Conservation (phyloP, 2,113 vertebrate genomes). For the Brachionichthys hirsutus region DNA sequence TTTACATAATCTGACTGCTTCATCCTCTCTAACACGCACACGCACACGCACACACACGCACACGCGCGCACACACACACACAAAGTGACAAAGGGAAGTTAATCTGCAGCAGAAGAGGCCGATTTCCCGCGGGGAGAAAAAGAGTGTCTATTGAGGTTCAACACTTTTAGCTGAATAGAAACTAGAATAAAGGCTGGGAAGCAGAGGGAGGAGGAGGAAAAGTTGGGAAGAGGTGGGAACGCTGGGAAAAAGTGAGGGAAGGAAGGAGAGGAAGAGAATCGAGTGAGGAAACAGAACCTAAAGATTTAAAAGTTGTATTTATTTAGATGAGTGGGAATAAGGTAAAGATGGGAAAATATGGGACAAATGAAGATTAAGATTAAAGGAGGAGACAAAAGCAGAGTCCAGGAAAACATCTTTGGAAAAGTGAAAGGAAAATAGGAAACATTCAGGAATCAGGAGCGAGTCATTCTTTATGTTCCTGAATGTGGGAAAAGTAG, state of each 20-base stretch:
- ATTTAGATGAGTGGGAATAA: too few relatives aligned
- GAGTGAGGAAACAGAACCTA: too few relatives aligned
- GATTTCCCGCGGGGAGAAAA: slow-evolving; percentile 3
- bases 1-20: slow-evolving; percentile 23
- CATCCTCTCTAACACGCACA: neutral
- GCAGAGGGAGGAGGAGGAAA: neutral
- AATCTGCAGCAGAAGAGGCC: slow-evolving; percentile 10
- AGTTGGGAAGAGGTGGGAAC: neutral
- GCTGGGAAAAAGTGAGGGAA: neutral
- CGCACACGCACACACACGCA: slow-evolving; percentile 1
- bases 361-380: too few relatives aligned
- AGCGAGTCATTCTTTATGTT: too few relatives aligned
- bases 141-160: slow-evolving; percentile 29
- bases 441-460: too few relatives aligned
- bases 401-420: too few relatives aligned
- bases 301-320: too few relatives aligned
- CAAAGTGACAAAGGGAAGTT: slow-evolving; percentile 16
- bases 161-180: slow-evolving; percentile 59
- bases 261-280: neutral
- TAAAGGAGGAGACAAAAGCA: too few relatives aligned
- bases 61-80: slow-evolving; percentile 3
- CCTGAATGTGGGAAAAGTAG: too few relatives aligned
- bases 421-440: too few relatives aligned
- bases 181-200: slow-evolving; percentile 58
- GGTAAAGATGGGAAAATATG: too few relatives aligned